Percentiles rank a stretch among this genome's conserved stretches.
Evolutionary conservation across 2,113 vertebrate genomes (phyloP).

Genomic region (Grus americana): DNA sequence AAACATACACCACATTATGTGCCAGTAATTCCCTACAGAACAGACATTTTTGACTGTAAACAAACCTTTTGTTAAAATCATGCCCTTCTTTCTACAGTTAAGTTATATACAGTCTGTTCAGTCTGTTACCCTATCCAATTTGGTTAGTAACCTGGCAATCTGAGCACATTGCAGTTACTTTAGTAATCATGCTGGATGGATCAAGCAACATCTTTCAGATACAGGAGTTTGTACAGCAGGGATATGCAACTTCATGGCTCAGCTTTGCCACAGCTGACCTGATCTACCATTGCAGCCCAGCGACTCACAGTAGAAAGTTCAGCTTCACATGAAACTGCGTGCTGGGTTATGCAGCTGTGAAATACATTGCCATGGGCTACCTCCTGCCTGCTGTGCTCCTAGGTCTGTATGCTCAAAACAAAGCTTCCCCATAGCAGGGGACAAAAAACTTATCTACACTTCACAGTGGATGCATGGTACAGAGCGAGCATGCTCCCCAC

Average conservation of each 20-base stretch:
- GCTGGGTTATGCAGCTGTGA: fast-evolving
- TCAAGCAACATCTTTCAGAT: background rate
- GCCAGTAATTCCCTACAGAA: background rate
- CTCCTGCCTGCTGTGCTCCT: background rate
- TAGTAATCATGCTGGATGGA: background rate
- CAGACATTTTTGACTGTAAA: background rate
- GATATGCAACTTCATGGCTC: background rate
- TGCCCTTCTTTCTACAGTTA: background rate
- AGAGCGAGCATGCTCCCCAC: background rate
- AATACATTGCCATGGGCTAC: background rate
- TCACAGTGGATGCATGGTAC: too few relatives aligned
- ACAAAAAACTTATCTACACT: background rate
- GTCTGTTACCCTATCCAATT: background rate
- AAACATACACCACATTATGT: background rate
- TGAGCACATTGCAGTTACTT: background rate
- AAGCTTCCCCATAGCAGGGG: background rate
- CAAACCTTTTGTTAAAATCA: background rate
- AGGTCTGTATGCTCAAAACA: background rate
- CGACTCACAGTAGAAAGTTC: background rate
- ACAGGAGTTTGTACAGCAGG: background rate
- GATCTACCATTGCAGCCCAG: background rate
- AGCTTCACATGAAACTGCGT: background rate
- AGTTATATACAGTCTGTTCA: background rate
- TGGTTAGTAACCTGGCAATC: background rate
- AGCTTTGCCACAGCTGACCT: background rate